Percentiles rank a stretch among this genome's conserved stretches.
These are phyloP conservation scores for Megatriorchis doriae DNA, from an alignment of 2,113 vertebrate species.

Conservation along the genomic window DNA sequence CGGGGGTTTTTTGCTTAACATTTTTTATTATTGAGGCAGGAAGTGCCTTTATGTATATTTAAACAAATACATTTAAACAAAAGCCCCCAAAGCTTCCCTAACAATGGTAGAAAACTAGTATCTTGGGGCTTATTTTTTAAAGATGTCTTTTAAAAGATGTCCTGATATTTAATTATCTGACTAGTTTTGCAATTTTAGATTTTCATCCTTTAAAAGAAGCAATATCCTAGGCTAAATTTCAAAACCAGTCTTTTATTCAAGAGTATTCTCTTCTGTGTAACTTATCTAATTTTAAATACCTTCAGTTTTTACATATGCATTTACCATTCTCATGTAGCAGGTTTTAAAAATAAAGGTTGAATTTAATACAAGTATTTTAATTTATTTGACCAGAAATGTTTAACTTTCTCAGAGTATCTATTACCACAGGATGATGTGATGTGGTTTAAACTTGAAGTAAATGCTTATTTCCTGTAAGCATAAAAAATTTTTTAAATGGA, in stretches of 20 bases:
- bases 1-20: neutral
- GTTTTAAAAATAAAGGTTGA: constrained; percentile 5
- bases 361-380: neutral
- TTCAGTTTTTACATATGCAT: neutral
- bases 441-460: constrained; percentile 67
- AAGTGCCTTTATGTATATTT: neutral
- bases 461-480: constrained; percentile 61
- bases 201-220: neutral
- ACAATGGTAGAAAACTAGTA: neutral
- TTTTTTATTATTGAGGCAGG: neutral
- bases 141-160: neutral
- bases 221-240: neutral
- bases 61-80: neutral
- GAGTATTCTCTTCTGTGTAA: neutral
- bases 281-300: neutral
- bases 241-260: neutral
- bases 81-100: neutral
- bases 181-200: neutral
- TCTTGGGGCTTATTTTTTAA: neutral
- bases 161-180: neutral
- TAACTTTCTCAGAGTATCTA: constrained; percentile 42
- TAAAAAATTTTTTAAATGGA: constrained; percentile 43
- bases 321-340: neutral
- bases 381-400: constrained; percentile 36
- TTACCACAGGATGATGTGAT: constrained; percentile 56